A percentile compares a stretch with the other conserved stretches of the same genome.
phyloP scores from a whole-genome alignment of 2,113 vertebrate genomes.

The Urocolius indicus region DNA sequence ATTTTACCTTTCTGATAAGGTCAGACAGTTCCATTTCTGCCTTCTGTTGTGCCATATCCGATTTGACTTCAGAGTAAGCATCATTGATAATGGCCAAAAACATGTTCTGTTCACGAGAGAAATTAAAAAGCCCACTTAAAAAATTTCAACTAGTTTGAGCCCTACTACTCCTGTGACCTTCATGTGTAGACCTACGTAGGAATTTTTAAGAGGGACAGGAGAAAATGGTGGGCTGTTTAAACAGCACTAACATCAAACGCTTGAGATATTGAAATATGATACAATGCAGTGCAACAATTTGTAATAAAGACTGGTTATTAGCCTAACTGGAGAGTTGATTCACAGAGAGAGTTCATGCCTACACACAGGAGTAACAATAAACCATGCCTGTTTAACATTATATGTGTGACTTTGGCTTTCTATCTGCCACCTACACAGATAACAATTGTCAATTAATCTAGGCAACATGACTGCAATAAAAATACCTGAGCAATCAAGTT shows the following conservation, averaged over 20 bases:
- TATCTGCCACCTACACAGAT: not conserved
- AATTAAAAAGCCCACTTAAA: not conserved
- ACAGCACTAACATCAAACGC: not conserved
- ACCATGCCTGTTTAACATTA: not conserved
- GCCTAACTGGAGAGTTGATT: not conserved
- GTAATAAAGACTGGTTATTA: not conserved
- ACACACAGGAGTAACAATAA: not conserved
- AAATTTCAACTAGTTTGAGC: not conserved
- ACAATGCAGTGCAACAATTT: not conserved
- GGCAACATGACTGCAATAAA: not conserved
- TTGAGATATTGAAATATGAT: not conserved
- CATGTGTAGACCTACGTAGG: not conserved
- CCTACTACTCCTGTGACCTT: not conserved
- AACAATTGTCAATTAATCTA: not conserved
- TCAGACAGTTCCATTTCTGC: conserved; percentile 96
- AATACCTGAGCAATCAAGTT: not conserved
- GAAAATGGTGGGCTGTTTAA: not conserved
- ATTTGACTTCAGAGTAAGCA: conserved; percentile 95
- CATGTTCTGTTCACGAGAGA: conserved; percentile 87
- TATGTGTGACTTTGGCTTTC: not conserved
- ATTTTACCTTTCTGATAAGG: conserved; percentile 93
- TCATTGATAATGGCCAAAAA: conserved; percentile 98
- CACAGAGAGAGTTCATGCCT: not conserved
- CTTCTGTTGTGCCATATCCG: conserved; percentile 96
- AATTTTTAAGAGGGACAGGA: not conserved